These are phyloP conservation scores for Myzus persicae DNA, from an alignment of 1,140 invertebrate genomes.

Conservation along the genomic window DNA sequence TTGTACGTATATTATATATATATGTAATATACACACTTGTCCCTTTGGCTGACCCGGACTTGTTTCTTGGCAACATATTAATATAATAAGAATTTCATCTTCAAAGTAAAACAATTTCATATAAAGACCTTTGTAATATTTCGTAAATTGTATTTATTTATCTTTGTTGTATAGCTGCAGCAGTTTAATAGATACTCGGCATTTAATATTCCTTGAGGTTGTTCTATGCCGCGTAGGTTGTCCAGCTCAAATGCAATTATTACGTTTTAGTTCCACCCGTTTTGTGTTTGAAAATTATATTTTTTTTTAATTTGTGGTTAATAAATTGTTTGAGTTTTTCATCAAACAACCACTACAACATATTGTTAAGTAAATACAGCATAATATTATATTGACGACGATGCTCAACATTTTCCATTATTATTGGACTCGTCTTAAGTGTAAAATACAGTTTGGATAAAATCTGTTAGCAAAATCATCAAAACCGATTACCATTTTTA, in stretches of 20 bases:
- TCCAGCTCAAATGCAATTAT: neutral
- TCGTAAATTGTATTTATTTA: neutral
- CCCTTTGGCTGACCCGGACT: neutral
- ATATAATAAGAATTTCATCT: slow-evolving; percentile 36
- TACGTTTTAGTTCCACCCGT: neutral
- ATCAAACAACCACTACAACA: neutral
- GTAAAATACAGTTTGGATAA: neutral
- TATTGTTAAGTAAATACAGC: neutral
- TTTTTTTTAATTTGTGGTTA: neutral
- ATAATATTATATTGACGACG: neutral
- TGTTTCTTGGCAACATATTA: slow-evolving; percentile 31
- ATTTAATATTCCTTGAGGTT: neutral
- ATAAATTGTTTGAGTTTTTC: neutral
- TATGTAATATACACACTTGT: neutral
- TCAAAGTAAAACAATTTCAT: neutral
- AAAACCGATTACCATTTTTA: neutral
- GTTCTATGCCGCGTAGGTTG: neutral
- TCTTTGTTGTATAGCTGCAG: neutral
- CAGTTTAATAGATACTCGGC: neutral
- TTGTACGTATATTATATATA: no score
- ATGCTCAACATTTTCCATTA: neutral
- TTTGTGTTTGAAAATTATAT: neutral
- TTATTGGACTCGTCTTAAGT: neutral
- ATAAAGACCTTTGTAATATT: slow-evolving; percentile 1
- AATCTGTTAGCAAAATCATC: neutral